These are phyloP conservation scores for Melipona bicolor DNA, from an alignment of 2,888 invertebrate genomes.

Conservation along the genomic window DNA sequence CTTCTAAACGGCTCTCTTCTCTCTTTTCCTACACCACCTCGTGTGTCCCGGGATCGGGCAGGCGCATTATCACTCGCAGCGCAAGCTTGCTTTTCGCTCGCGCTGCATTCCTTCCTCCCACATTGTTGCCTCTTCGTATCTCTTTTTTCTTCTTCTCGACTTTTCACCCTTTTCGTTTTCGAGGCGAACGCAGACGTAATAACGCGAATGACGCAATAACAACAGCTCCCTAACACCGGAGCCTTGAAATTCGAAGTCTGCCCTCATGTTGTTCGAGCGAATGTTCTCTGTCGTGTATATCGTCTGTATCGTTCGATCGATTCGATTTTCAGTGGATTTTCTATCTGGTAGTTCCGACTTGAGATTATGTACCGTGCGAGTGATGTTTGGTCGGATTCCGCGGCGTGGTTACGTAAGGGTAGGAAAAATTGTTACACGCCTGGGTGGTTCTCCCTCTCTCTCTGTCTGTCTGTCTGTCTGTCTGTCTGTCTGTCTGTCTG, in stretches of 20 bases:
- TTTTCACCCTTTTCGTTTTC: neutral
- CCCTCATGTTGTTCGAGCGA: no score
- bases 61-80: conserved; percentile 64
- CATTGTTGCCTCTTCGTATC: conserved; percentile 15
- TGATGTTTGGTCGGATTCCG: neutral
- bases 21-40: conserved; percentile 47
- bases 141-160: neutral
- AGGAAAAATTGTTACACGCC: conserved; percentile 1
- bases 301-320: no score
- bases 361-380: neutral
- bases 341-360: no score
- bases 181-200: neutral
- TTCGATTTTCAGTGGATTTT: no score
- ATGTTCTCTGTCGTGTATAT: no score
- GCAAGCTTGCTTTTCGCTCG: conserved; percentile 17
- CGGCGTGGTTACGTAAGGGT: conserved; percentile 5
- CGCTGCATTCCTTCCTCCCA: conserved; percentile 24
- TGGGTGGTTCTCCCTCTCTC: no score
- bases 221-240: no score
- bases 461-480: no score
- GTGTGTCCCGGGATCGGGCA: conserved; percentile 72
- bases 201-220: neutral
- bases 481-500: no score
- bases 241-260: no score
- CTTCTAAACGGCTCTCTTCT: conserved; percentile 34